Evolutionary conservation across 2,113 vertebrate species (phyloP).

Genomic region (Sorex araneus): DNA sequence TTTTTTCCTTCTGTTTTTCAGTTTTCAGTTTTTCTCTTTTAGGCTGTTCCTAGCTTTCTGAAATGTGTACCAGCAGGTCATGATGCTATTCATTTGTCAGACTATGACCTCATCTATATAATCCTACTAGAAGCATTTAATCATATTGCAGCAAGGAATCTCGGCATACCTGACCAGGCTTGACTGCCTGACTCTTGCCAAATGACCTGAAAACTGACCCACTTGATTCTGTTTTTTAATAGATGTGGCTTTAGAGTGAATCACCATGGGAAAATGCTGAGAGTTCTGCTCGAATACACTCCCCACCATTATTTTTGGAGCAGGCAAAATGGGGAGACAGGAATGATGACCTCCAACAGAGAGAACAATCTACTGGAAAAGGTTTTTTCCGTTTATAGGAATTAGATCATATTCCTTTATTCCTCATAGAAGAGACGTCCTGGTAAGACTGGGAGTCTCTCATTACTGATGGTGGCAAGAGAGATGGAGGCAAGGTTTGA

Average conservation of each 20-base stretch:
- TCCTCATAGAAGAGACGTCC: slow-evolving; percentile 56
- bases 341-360: slow-evolving; percentile 3
- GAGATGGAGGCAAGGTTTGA: background rate
- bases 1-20: background rate
- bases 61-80: slow-evolving; percentile 4
- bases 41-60: slow-evolving; percentile 11
- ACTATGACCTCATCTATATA: background rate
- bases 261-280: background rate
- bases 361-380: background rate
- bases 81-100: background rate
- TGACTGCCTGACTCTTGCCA: background rate
- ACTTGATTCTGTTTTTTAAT: background rate
- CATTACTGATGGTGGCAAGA: background rate
- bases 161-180: background rate
- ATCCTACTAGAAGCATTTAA: background rate
- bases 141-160: background rate
- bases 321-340: background rate
- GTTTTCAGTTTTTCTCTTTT: background rate
- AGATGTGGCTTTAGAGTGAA: background rate
- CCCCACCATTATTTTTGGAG: background rate
- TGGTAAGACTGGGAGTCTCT: slow-evolving; percentile 51
- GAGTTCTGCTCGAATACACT: background rate
- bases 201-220: background rate
- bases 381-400: slow-evolving; percentile 43
- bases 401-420: slow-evolving; percentile 19